Base-by-base conservation (phyloP, 1,140 invertebrate genomes). In the Oreohelix idahoensis region DNA sequence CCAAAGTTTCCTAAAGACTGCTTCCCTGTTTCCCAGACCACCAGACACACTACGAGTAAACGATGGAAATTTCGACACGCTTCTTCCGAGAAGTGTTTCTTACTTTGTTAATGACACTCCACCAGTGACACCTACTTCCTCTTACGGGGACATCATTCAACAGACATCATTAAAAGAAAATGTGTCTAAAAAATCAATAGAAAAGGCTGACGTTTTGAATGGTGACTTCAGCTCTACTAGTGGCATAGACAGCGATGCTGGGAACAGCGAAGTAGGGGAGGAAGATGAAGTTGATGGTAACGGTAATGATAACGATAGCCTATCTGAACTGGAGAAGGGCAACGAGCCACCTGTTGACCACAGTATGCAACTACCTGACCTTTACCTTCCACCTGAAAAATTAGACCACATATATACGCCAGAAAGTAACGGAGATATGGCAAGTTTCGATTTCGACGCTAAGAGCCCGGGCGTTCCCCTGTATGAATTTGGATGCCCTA, bases 371-470 rank as follows among this genome's bases (percentile, higher is more conserved):
- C 85, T 88, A 39, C 87, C 89, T 23, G 81, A 88, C 29, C 75
- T 89, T 38, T 83, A 85, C 81, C 81, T 91, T 29, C 84, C 89
- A 83, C 90, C 89, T 4, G 90, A 91, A 73, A 88, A 88, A 82
- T 81, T 89, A 71, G 89, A 91, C 86, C 83, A 83, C 29, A 83
- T 90, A 39, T 86, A 89, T 66, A 83, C 86, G 15, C 88, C 89
- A 5, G 89, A 88, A 74, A 85, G 87, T 38, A 85, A 86, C 36
- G 84, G 86, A 51, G 89, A 90, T 32, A 86, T 86, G 84, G 78
- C 84, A 20, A 85, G 87, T 51, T 90, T 87, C 71, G 90, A 91
- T 77, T 90, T 90, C 80, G 89, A 90, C 82, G 89, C 89, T 42
- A 82, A 87, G n/a, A 87, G 86, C 35, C 79, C 87, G 5, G 86